Evolutionary conservation across 2,113 vertebrate species (phyloP).

Genomic region (Hoplias malabaricus): DNA sequence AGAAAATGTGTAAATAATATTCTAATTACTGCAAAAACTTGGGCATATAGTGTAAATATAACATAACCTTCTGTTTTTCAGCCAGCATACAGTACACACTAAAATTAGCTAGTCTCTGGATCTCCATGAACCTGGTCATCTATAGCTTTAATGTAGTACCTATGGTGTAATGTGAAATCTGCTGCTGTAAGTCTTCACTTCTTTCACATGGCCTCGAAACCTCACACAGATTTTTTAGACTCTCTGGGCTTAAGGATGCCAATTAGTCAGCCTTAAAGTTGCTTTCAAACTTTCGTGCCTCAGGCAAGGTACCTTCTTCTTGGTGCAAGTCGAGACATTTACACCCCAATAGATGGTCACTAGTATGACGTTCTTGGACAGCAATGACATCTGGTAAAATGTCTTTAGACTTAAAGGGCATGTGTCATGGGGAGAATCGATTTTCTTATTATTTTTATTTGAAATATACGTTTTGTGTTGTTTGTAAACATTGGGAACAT

Average conservation of each 20-base stretch:
- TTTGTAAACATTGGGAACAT: no score
- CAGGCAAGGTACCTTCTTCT: slow-evolving; percentile 22
- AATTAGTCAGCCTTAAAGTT: slow-evolving; percentile 33
- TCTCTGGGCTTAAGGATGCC: slow-evolving; percentile 35
- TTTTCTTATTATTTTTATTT: no score
- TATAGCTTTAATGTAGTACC: slow-evolving; percentile 27
- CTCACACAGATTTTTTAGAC: slow-evolving; percentile 31
- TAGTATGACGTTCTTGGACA: no score
- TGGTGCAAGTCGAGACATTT: slow-evolving; percentile 23
- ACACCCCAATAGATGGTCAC: not conserved
- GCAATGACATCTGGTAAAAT: no score
- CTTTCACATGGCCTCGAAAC: slow-evolving; percentile 37
- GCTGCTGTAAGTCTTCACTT: slow-evolving; percentile 23
- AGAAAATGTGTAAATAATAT: no score
- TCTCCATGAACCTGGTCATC: not conserved
- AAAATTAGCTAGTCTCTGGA: slow-evolving; percentile 19
- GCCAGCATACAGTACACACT: not conserved
- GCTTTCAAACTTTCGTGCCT: slow-evolving; percentile 15
- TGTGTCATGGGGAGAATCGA: not conserved
- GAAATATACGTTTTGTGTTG: no score
- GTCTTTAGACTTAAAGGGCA: not conserved
- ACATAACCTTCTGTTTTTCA: not conserved
- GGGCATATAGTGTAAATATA: no score
- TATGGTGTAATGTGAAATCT: slow-evolving; percentile 44
- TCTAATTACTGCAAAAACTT: no score